Base-by-base conservation (phyloP, 1,140 invertebrate genomes). In the Rhopalosiphum padi region DNA sequence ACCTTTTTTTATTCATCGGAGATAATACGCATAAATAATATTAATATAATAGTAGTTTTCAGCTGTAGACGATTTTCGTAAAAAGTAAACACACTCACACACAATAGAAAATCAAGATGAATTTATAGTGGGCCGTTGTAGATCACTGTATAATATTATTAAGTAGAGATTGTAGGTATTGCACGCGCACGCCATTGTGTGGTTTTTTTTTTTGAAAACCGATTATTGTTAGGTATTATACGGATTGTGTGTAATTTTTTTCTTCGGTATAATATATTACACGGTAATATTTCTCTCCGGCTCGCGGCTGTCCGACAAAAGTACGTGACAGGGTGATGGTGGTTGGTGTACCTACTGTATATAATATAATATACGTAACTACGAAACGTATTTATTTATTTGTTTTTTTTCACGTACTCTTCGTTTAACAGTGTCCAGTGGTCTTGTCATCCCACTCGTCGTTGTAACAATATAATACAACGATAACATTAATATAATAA, bases 101-200 rank as follows among this genome's bases (percentile, higher is more conserved):
- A 83, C 77, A 83, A 83, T 83, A 37, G 77, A 83, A 83, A 83
- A 37, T 83, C 35, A 83, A 83, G 35, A 83, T n/a, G 77, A 83
- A 83, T 35, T 83, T 37, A 37, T 35, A 82, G 21, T 35, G 5
- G 60, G 60, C 30, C 30, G 60, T n/a, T n/a, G 60, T 30, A 68
- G 60, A 68, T 68, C 30, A n/a, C 60, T 3, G 30, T n/a, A 68
- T 68, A 68, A 68, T 68, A 68, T 68, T 53, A 22, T 51, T 60
- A 60, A 30, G 55, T 30, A 11, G 55, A 68, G 60, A 68, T n/a
- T 68, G 11, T 21, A 11, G 86, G 86, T 30, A 48, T 43, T 87
- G 46, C 41, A 41, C 30, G 11, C 25, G 86, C 60, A 15, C 86
- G 43, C 23, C 23, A 48, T 87, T 87, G 86, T 87, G 86, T 68